phyloP scores from a whole-genome alignment of 2,113 vertebrate genomes.

The Daubentonia madagascariensis region DNA sequence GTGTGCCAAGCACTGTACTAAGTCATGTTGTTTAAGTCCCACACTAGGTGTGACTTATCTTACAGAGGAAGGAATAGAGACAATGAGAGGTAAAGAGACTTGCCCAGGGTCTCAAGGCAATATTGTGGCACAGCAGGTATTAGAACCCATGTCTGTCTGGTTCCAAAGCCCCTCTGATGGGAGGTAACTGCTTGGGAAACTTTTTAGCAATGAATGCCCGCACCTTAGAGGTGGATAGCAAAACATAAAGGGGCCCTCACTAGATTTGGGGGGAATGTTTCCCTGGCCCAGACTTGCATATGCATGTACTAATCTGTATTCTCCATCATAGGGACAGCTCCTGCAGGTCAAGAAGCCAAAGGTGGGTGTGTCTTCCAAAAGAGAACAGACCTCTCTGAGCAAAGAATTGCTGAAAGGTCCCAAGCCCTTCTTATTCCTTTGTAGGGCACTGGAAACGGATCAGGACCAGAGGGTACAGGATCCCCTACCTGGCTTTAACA shows the following conservation, averaged over 20 bases:
- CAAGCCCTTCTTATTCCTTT: background rate
- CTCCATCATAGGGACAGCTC: background rate
- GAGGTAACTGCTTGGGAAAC: background rate
- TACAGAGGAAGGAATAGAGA: background rate
- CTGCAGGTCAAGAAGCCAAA: background rate
- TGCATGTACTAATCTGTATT: background rate
- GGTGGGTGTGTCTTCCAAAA: background rate
- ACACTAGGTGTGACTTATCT: background rate
- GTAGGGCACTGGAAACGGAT: background rate
- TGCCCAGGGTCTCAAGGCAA: background rate
- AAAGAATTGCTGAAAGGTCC: background rate
- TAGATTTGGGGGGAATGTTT: background rate
- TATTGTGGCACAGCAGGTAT: background rate
- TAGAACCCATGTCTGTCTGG: background rate
- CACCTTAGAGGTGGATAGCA: background rate
- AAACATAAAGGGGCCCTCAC: background rate
- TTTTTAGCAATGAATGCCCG: background rate
- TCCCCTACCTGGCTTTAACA: background rate
- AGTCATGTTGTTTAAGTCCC: background rate
- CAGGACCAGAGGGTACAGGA: background rate
- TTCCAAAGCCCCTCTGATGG: background rate
- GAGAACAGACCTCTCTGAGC: background rate
- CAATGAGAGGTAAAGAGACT: background rate
- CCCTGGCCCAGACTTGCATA: background rate
- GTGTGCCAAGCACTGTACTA: background rate